Evolutionary conservation across 2,888 invertebrate genomes (phyloP).

Genomic region (Melanostoma scalare): DNA sequence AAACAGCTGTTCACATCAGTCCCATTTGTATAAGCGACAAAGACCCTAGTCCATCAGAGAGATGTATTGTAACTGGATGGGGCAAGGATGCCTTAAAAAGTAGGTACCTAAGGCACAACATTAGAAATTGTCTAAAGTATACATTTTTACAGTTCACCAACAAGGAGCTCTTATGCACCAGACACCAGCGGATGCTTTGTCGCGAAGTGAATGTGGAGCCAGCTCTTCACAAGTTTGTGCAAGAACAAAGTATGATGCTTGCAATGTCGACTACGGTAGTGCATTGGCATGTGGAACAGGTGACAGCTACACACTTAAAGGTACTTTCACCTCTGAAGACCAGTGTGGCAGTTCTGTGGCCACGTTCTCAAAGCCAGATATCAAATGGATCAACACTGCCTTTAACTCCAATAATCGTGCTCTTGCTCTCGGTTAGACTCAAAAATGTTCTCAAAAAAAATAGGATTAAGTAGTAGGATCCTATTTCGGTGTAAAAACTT

Average conservation of each 20-base stretch:
- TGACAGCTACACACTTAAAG: constrained; percentile 87
- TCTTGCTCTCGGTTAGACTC: constrained; percentile 53
- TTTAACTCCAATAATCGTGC: constrained; percentile 76
- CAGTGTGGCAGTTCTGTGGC: constrained; percentile 85
- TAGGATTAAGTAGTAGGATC: constrained; percentile 38
- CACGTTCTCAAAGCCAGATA: constrained; percentile 85
- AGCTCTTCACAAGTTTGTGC: constrained; percentile 84
- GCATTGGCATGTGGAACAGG: constrained; percentile 90
- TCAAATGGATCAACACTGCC: constrained; percentile 83
- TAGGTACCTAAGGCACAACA: constrained; percentile 81
- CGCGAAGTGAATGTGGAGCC: constrained; percentile 82
- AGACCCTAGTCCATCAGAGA: constrained; percentile 83
- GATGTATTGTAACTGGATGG: constrained; percentile 92
- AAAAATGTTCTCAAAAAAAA: constrained; percentile 24
- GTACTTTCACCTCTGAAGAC: constrained; percentile 90
- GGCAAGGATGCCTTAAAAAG: constrained; percentile 90
- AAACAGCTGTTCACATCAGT: constrained; percentile 88
- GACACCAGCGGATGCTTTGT: constrained; percentile 86
- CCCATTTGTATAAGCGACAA: constrained; percentile 88
- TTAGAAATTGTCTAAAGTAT: not conserved
- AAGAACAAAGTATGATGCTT: constrained; percentile 87
- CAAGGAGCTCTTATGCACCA: constrained; percentile 90
- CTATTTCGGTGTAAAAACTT: constrained; percentile 69
- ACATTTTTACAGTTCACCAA: constrained; percentile 85
- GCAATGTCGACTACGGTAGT: constrained; percentile 91